These are phyloP conservation scores for Conger conger DNA, from an alignment of 2,113 vertebrate genomes.

Conservation along the genomic window DNA sequence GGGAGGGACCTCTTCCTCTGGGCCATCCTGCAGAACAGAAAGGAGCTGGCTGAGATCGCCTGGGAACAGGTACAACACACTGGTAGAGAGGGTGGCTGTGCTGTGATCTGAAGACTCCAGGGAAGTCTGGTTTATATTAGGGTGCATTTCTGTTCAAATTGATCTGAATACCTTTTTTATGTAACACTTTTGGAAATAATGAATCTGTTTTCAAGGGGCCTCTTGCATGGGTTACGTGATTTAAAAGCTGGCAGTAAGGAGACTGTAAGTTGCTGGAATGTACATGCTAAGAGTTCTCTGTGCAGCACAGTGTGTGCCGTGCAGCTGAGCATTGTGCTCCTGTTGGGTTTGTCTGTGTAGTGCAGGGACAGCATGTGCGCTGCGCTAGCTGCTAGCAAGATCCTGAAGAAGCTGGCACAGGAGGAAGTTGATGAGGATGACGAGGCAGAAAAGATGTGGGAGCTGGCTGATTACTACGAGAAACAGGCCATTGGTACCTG, in stretches of 20 bases:
- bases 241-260: not conserved
- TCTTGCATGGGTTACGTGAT: not conserved
- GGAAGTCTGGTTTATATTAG: not conserved
- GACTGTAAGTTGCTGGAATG: not conserved
- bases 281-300: not conserved
- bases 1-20: constrained; percentile 89
- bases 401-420: constrained; percentile 84
- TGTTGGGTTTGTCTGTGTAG: constrained; percentile 42
- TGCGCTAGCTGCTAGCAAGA: constrained; percentile 87
- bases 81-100: not conserved
- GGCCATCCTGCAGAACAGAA: constrained; percentile 87
- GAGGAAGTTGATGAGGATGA: constrained; percentile 78
- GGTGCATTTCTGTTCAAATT: not conserved
- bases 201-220: too few relatives aligned
- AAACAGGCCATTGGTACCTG: constrained; percentile 81
- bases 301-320: not conserved
- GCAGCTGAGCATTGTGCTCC: not conserved
- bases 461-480: constrained; percentile 78
- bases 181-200: too few relatives aligned
- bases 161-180: not conserved
- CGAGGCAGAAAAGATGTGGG: constrained; percentile 73
- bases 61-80: constrained; percentile 83
- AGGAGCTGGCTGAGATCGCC: constrained; percentile 84
- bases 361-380: constrained; percentile 78
- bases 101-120: too few relatives aligned